These are phyloP conservation scores for Myiothlypis chrysogaster DNA, from an alignment of 2,797 vertebrate genomes.

Conservation along the genomic window DNA sequence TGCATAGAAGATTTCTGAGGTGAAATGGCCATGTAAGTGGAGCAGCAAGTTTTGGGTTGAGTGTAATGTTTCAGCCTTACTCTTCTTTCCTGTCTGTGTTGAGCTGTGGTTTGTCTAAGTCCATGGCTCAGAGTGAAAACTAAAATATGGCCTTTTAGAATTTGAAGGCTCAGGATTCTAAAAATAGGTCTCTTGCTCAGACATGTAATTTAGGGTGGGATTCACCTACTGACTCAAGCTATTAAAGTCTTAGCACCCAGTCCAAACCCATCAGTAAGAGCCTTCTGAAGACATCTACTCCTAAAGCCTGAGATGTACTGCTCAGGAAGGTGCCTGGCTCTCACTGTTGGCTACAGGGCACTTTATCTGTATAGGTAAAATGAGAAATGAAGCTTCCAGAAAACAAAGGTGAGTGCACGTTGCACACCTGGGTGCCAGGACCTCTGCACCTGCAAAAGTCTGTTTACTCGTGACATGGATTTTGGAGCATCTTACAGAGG, in stretches of 20 bases:
- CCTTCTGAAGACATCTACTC: neutral
- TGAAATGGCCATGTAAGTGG: neutral
- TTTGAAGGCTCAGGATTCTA: neutral
- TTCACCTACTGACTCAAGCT: neutral
- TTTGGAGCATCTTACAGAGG: neutral
- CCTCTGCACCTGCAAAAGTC: neutral
- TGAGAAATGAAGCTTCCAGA: fast-evolving
- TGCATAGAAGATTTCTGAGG: neutral
- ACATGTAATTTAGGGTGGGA: neutral
- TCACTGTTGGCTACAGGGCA: neutral
- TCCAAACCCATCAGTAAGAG: neutral
- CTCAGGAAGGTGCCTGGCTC: neutral
- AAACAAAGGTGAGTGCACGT: neutral
- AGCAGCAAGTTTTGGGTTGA: neutral
- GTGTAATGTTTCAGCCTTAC: neutral
- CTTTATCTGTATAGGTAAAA: neutral
- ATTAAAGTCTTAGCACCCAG: neutral
- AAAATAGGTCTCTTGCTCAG: neutral
- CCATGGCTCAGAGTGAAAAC: neutral
- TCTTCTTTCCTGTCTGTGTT: neutral
- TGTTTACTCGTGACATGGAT: fast-evolving
- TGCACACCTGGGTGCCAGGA: neutral
- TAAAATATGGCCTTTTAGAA: neutral
- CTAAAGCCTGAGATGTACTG: neutral
- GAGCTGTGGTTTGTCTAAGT: neutral